Evolutionary conservation across 2,888 invertebrate genomes (phyloP).

Genomic region (Marasmarcha lunaedactyla): DNA sequence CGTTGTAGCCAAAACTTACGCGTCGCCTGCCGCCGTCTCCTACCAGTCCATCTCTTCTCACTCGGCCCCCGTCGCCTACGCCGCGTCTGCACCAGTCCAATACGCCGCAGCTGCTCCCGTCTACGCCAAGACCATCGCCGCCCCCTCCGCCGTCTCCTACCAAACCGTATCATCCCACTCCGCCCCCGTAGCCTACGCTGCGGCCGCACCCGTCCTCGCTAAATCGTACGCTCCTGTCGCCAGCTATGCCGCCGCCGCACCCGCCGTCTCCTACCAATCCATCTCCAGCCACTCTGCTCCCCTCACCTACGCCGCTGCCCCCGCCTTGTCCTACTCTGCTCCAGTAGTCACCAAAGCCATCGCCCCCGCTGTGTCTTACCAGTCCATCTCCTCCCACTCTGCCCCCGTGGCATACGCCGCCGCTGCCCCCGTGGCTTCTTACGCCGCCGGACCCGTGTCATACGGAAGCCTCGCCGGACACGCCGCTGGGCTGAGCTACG

Average conservation of each 20-base stretch:
- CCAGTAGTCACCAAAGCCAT: not conserved
- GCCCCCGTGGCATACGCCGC: slow-evolving; percentile 23
- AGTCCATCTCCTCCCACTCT: slow-evolving; percentile 24
- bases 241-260: slow-evolving; percentile 24
- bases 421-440: slow-evolving; percentile 31
- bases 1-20: not conserved
- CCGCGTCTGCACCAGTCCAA: slow-evolving; percentile 17
- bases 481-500: slow-evolving; percentile 28
- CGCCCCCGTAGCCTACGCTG: slow-evolving; percentile 20
- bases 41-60: slow-evolving; percentile 18
- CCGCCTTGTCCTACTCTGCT: slow-evolving; percentile 21
- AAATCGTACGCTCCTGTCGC: slow-evolving; percentile 37
- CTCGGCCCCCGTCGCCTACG: slow-evolving; percentile 19
- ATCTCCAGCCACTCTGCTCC: slow-evolving; percentile 18
- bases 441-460: slow-evolving; percentile 36
- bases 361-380: slow-evolving; percentile 28
- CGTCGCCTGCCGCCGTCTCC: slow-evolving; percentile 14
- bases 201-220: slow-evolving; percentile 27
- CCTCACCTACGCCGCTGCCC: slow-evolving; percentile 22
- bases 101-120: slow-evolving; percentile 23
- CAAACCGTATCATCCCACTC: slow-evolving; percentile 13
- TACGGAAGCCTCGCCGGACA: slow-evolving; percentile 27
- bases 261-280: slow-evolving; percentile 45
- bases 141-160: slow-evolving; percentile 19
- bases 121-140: slow-evolving; percentile 18